Evolutionary conservation across 2,113 vertebrate genomes (phyloP).

Genomic region (Psettodes erumei): DNA sequence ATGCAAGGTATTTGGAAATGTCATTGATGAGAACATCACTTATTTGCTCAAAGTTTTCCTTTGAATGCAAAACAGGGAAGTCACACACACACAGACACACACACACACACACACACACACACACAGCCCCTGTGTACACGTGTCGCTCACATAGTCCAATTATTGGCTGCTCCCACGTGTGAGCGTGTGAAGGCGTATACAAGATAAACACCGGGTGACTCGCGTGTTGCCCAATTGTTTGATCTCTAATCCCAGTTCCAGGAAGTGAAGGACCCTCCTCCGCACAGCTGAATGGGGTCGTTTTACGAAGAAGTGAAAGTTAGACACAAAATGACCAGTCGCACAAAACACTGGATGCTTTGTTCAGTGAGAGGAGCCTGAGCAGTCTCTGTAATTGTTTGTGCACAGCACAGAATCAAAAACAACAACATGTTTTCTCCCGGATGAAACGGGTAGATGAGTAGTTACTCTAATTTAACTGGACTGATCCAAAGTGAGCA

Average conservation of each 20-base stretch:
- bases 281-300: neutral
- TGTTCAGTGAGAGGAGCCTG: constrained; percentile 21
- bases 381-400: constrained; percentile 11
- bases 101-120: too few relatives aligned
- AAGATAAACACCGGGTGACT: neutral
- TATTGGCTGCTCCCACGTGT: neutral
- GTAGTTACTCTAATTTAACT: neutral
- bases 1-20: neutral
- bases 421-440: too few relatives aligned
- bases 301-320: constrained; percentile 16
- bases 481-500: neutral
- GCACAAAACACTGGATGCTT: constrained; percentile 13
- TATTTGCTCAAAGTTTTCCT: neutral
- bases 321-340: constrained; percentile 16
- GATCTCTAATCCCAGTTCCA: neutral
- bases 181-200: constrained; percentile 3
- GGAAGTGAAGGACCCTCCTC: constrained; percentile 8
- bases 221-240: neutral
- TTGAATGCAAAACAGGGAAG: neutral
- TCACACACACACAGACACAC: too few relatives aligned
- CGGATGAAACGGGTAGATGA: neutral
- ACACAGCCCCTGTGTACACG: neutral
- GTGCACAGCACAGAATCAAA: neutral
- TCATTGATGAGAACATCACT: neutral
- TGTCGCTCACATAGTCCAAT: neutral